These are phyloP conservation scores for Hycleus phaleratus DNA, from an alignment of 1,140 invertebrate species.

Conservation along the genomic window DNA sequence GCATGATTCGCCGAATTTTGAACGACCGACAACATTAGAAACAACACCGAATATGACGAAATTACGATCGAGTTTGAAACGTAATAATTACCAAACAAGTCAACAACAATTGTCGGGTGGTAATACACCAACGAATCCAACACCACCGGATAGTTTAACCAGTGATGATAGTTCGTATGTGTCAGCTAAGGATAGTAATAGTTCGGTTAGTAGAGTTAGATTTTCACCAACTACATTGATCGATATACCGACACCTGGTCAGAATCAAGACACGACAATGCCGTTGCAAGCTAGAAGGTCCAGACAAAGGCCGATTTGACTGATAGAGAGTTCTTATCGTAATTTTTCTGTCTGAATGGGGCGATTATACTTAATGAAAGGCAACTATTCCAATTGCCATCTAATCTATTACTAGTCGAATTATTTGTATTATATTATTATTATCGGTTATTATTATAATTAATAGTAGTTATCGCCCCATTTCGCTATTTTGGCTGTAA, in stretches of 20 bases:
- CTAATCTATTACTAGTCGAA: conserved; percentile 11
- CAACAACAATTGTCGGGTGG: conserved; percentile 53
- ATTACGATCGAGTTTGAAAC: conserved; percentile 66
- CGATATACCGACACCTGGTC: conserved; percentile 48
- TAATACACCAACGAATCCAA: conserved; percentile 75
- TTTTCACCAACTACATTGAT: conserved; percentile 67
- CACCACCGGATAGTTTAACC: conserved; percentile 73
- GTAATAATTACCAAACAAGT: conserved; percentile 54
- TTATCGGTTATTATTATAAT: not conserved
- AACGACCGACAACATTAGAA: conserved; percentile 66
- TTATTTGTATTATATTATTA: conserved; percentile 13
- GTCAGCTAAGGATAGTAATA: conserved; percentile 65
- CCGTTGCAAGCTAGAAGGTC: conserved; percentile 50
- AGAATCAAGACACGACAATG: conserved; percentile 54
- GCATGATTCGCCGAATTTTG: conserved; percentile 46
- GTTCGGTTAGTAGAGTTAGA: conserved; percentile 59
- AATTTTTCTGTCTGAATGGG: conserved; percentile 21
- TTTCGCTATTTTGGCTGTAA: conserved; percentile 13
- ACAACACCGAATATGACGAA: conserved; percentile 47
- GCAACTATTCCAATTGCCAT: not conserved
- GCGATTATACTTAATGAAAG: too few species aligned
- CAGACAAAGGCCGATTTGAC: conserved; percentile 46
- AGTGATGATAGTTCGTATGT: conserved; percentile 79
- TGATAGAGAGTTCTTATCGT: conserved; percentile 52
- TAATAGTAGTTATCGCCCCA: conserved; percentile 6